Percentiles rank a stretch among this genome's conserved stretches.
phyloP scores from a whole-genome alignment of 2,888 invertebrate species.

The Zeuzera pyrina region DNA sequence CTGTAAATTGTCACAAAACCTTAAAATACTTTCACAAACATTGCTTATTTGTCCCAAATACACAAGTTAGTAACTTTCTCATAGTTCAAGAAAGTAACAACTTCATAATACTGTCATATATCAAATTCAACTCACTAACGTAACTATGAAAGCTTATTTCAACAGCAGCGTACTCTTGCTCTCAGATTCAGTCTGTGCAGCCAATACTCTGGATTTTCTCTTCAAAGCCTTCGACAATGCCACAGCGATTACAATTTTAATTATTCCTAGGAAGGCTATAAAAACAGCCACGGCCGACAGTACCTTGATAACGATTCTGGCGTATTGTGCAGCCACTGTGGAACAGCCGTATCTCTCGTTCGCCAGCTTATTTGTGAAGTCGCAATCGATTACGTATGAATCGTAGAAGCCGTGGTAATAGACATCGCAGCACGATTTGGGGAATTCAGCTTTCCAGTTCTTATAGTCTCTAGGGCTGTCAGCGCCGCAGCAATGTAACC shows the following conservation, averaged over 20 bases:
- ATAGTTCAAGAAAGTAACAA: constrained; percentile 4
- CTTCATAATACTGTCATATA: constrained; percentile 3
- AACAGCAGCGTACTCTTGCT: constrained; percentile 53
- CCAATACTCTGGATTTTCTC: constrained; percentile 28
- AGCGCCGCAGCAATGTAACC: constrained; percentile 58
- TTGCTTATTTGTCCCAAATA: too few species aligned
- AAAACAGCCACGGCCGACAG: constrained; percentile 40
- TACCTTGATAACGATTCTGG: constrained; percentile 41
- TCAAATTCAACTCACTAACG: not conserved
- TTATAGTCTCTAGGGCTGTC: constrained; percentile 55
- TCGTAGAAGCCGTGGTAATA: constrained; percentile 48
- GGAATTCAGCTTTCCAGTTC: constrained; percentile 49
- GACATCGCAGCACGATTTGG: constrained; percentile 54
- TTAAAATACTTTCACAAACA: too few species aligned
- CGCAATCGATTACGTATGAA: constrained; percentile 44
- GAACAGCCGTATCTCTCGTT: constrained; percentile 59
- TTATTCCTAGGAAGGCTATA: constrained; percentile 38
- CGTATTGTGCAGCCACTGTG: constrained; percentile 46
- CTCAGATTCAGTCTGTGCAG: constrained; percentile 42
- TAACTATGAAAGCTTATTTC: constrained; percentile 10
- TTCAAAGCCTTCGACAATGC: constrained; percentile 31
- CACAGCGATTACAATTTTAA: constrained; percentile 34
- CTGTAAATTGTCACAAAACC: too few species aligned
- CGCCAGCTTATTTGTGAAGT: constrained; percentile 53
- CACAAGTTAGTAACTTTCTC: constrained; percentile 2